These are phyloP conservation scores for Pammene fasciana DNA, from an alignment of 2,888 invertebrate genomes.

Conservation along the genomic window DNA sequence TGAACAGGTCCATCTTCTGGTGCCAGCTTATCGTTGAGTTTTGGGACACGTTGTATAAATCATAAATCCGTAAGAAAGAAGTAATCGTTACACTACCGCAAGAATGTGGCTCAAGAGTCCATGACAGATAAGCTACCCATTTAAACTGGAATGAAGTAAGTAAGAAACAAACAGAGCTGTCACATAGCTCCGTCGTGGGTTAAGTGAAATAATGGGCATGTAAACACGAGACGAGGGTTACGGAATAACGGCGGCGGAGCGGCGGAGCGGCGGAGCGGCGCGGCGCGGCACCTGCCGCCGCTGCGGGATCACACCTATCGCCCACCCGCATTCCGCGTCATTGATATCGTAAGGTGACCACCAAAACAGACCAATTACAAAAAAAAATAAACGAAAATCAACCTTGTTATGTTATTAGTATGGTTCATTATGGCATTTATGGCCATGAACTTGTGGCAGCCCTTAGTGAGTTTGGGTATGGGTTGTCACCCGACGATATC, in stretches of 20 bases:
- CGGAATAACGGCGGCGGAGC: neutral
- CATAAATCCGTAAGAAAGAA: neutral
- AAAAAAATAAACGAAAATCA: no score
- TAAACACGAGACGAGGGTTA: slow-evolving; percentile 3
- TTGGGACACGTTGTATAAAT: no score
- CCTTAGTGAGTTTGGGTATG: no score
- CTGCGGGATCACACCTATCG: slow-evolving; percentile 45
- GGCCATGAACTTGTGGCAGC: no score
- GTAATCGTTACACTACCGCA: neutral
- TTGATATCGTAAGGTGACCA: slow-evolving; percentile 50
- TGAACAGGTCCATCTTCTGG: no score
- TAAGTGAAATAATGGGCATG: slow-evolving; percentile 14
- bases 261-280: neutral
- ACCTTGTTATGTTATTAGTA: no score
- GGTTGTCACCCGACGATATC: no score
- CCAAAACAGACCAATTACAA: no score
- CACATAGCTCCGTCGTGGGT: neutral
- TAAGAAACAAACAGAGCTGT: slow-evolving; percentile 3
- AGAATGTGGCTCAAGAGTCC: slow-evolving; percentile 1
- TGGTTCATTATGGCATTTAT: no score
- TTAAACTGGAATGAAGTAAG: slow-evolving; percentile 22
- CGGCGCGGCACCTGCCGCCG: neutral
- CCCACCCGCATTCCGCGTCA: slow-evolving; percentile 54
- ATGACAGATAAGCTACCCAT: slow-evolving; percentile 19
- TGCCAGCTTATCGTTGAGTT: no score